These are phyloP conservation scores for Cataglyphis livida DNA, from an alignment of 2,888 invertebrate genomes.

Conservation along the genomic window DNA sequence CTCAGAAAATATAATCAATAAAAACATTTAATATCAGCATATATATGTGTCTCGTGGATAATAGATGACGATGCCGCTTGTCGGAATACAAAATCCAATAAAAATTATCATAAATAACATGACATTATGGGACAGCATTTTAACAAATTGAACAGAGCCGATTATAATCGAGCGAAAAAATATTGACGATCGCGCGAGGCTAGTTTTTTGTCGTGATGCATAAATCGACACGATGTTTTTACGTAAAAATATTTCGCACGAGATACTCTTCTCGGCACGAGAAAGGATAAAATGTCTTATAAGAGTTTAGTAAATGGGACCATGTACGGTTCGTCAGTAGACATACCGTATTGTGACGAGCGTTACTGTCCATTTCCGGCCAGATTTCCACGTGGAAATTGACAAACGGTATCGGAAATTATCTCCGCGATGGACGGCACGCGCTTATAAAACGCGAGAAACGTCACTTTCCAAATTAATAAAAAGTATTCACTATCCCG, in stretches of 20 bases:
- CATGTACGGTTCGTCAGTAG: background rate
- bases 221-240: background rate
- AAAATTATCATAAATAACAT: background rate
- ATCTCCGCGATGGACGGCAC: constrained; percentile 45
- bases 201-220: background rate
- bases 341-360: constrained; percentile 77
- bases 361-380: constrained; percentile 72
- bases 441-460: constrained; percentile 57
- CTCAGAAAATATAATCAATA: background rate
- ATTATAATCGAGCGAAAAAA: constrained; percentile 19
- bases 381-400: constrained; percentile 54
- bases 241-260: background rate
- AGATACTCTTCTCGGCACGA: background rate
- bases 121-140: background rate
- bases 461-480: constrained; percentile 67
- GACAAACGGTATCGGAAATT: constrained; percentile 43
- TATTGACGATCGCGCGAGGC: background rate
- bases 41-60: background rate
- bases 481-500: constrained; percentile 76
- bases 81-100: background rate
- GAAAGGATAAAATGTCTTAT: background rate
- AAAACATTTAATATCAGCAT: background rate
- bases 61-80: background rate
- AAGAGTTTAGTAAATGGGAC: background rate
- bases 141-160: background rate